Evolutionary conservation across 1,140 invertebrate genomes (phyloP), one percentile per base, ranked within the genome.

Genomic region (Cecropterus lyciades): DNA sequence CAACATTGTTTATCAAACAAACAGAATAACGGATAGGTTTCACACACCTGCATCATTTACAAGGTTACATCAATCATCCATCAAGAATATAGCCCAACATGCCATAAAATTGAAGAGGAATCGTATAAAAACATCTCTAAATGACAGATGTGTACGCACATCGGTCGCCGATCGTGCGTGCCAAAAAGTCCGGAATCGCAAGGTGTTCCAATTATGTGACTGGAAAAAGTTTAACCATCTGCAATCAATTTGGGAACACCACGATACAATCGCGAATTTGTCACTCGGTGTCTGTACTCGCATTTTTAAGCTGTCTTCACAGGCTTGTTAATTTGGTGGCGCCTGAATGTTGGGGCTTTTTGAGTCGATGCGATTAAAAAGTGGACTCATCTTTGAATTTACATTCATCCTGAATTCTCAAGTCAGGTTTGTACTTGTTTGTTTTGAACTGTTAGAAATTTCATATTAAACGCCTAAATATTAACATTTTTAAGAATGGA

Each of bases 151-250:
- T 33, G 15, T 15, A 51, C 17, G 30, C 33, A 11, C 57, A 63
- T 49, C 48, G n/a, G 48, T 42, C 59, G n/a, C 10, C 46, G 45
- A 24, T 49, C 45, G 56, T 49, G 30, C 59, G 46, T 14, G 48
- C 59, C 48, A 42, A 63, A 52, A 63, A 63, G 46, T 51, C 48
- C 46, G 59, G 59, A 63, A 52, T 63, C 59, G 57, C 45, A 51
- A 63, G 59, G 59, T 63, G 57, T 62, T 63, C 48, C 59, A 63
- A 42, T 63, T 63, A 63, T 63, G 46, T 42, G 45, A 33, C 30
- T 27, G 46, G 59, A 63, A 63, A 63, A 63, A 63, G 59, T 63
- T 27, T 37, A 62, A 62, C 45, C 57, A 60, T 60, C 45, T 49
- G 57, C 57, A 60, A 59, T 59, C 56, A 59, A 59, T 59, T 59